Percentiles rank a stretch among this genome's conserved stretches.
Evolutionary conservation across 1,140 invertebrate genomes (phyloP).

Genomic region (Eupeodes corollae): DNA sequence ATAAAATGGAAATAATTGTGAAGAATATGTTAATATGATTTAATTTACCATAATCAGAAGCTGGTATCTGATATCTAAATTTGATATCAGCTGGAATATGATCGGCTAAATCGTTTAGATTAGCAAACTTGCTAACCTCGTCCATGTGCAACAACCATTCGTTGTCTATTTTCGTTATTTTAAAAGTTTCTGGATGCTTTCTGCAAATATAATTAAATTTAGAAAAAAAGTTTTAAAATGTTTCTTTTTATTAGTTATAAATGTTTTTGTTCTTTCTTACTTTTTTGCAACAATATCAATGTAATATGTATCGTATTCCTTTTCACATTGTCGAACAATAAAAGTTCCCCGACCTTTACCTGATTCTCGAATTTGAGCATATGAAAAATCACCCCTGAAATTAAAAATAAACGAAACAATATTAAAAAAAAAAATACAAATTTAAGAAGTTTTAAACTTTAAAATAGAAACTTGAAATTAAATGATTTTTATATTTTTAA

Average conservation of each 20-base stretch:
- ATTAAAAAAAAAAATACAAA: constrained; percentile 8
- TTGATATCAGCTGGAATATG: constrained; percentile 19
- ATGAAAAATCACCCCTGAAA: constrained; percentile 65
- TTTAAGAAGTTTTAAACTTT: constrained; percentile 5
- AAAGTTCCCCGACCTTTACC: constrained; percentile 62
- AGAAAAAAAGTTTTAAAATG: not conserved
- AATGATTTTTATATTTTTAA: too few species aligned
- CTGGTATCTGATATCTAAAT: constrained; percentile 49
- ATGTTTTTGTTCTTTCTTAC: constrained; percentile 22
- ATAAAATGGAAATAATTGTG: too few species aligned
- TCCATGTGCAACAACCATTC: constrained; percentile 22
- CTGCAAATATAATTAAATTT: constrained; percentile 31
- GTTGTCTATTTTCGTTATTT: constrained; percentile 39
- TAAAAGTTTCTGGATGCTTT: constrained; percentile 56
- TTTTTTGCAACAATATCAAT: constrained; percentile 65
- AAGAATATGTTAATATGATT: too few species aligned
- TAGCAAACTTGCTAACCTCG: constrained; percentile 15
- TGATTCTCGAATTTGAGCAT: constrained; percentile 69
- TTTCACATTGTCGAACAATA: constrained; percentile 69
- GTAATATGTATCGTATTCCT: constrained; percentile 62
- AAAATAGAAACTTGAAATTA: too few species aligned
- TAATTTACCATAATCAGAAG: constrained; percentile 68
- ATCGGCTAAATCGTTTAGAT: constrained; percentile 20
- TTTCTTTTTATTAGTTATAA: constrained; percentile 1
- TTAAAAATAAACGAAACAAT: constrained; percentile 7